phyloP scores from a whole-genome alignment of 2,113 vertebrate genomes.

The Oxygymnocypris stewartii region DNA sequence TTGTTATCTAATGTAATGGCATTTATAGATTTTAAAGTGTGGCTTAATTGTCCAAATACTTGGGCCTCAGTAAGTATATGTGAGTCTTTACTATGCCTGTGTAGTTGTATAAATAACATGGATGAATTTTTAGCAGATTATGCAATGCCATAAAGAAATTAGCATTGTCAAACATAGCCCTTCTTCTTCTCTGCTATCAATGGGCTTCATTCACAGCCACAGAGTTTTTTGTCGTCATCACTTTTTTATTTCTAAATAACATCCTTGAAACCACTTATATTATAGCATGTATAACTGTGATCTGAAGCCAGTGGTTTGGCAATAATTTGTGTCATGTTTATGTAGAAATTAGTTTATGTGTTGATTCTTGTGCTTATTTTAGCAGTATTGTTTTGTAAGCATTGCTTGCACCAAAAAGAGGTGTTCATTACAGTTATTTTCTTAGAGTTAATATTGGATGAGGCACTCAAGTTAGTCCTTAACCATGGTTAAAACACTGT shows the following conservation, averaged over 20 bases:
- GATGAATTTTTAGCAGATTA: constrained; percentile 22
- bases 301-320: background rate
- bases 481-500: background rate
- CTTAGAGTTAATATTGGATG: background rate
- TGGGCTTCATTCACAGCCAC: constrained; percentile 43
- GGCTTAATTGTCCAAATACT: background rate
- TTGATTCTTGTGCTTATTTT: background rate
- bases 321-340: background rate
- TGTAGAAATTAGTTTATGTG: background rate
- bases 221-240: constrained; percentile 22
- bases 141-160: constrained; percentile 40
- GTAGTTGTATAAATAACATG: constrained; percentile 6
- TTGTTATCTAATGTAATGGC: no score
- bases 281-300: background rate
- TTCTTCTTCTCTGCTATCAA: constrained; percentile 40
- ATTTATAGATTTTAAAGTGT: background rate
- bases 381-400: background rate
- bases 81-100: constrained; percentile 19
- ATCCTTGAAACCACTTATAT: background rate
- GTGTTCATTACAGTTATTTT: background rate
- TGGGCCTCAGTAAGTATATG: background rate
- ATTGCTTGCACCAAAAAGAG: background rate
- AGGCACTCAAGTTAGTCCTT: background rate
- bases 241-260: background rate
- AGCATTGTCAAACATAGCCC: background rate